These are phyloP conservation scores for Sitobion miscanthi DNA, from an alignment of 1,140 invertebrate genomes.

Conservation along the genomic window DNA sequence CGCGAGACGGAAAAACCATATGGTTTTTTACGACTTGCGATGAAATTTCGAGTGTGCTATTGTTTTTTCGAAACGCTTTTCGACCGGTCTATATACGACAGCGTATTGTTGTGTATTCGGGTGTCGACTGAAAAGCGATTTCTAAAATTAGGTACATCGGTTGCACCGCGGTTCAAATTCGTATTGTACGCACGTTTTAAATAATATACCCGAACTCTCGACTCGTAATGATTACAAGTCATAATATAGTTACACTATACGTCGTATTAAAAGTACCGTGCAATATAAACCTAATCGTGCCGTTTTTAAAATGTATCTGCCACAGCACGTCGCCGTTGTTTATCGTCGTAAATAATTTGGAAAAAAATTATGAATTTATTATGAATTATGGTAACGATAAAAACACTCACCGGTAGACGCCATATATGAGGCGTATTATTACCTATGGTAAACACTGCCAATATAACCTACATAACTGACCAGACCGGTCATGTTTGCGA, in stretches of 20 bases:
- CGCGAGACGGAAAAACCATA: too few relatives aligned
- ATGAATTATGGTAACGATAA: not conserved
- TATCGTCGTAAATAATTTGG: not conserved
- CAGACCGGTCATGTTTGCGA: not conserved
- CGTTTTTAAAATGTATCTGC: not conserved
- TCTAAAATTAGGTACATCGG: too few relatives aligned
- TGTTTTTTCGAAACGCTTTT: not conserved
- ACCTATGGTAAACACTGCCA: not conserved
- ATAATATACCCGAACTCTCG: not conserved
- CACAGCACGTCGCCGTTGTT: not conserved
- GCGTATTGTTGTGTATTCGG: not conserved
- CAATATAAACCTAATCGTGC: not conserved
- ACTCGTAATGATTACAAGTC: not conserved
- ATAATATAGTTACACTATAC: not conserved
- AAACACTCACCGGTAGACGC: not conserved
- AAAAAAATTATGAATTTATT: not conserved
- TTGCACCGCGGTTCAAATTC: not conserved
- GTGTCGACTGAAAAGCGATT: not conserved
- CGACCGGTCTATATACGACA: not conserved
- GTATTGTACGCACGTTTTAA: not conserved
- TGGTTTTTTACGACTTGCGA: not conserved
- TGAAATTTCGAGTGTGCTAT: not conserved
- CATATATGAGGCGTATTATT: not conserved
- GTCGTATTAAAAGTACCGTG: too few relatives aligned
- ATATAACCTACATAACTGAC: constrained; percentile 20